Conservation (phyloP, 2,113 vertebrate genomes). For the Arothron firmamentum region DNA sequence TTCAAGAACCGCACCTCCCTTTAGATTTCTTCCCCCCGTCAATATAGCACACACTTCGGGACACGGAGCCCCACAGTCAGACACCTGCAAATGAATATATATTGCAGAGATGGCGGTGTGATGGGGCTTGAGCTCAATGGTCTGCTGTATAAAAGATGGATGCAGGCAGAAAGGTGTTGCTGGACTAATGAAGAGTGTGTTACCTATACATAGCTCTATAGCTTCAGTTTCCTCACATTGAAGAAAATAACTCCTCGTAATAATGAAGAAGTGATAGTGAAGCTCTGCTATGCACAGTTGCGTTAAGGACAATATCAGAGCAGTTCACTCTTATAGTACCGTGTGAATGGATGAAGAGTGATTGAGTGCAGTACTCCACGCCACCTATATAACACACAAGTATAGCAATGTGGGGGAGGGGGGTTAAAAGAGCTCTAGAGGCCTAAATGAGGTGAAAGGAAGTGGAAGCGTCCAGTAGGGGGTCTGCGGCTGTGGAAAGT, state of each 20-base stretch:
- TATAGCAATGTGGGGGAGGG: constrained; percentile 58
- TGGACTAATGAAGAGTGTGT: constrained; percentile 21
- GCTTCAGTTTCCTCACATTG: not conserved
- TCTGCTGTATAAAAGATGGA: constrained; percentile 20
- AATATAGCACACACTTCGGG: constrained; percentile 10
- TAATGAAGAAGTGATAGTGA: not conserved
- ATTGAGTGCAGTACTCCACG: constrained; percentile 69
- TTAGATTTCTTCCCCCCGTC: constrained; percentile 21
- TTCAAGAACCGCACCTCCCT: constrained; percentile 50
- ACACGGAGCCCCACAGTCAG: constrained; percentile 26
- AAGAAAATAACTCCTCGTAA: constrained; percentile 29
- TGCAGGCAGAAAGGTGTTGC: constrained; percentile 4
- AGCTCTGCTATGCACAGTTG: constrained; percentile 56
- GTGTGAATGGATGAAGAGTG: constrained; percentile 69
- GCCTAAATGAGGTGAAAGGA: constrained; percentile 66
- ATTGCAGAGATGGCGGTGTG: not conserved
- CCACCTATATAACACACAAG: constrained; percentile 59
- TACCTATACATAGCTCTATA: constrained; percentile 8
- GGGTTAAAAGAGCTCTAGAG: constrained; percentile 53
- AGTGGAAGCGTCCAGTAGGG: constrained; percentile 89
- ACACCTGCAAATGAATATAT: constrained; percentile 37
- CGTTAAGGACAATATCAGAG: constrained; percentile 55
- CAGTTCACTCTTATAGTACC: constrained; percentile 62
- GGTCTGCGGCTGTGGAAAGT: constrained; percentile 75
- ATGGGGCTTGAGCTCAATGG: constrained; percentile 8